Conservation (phyloP, 2,888 invertebrate genomes). For the Amphimallon solstitiale region DNA sequence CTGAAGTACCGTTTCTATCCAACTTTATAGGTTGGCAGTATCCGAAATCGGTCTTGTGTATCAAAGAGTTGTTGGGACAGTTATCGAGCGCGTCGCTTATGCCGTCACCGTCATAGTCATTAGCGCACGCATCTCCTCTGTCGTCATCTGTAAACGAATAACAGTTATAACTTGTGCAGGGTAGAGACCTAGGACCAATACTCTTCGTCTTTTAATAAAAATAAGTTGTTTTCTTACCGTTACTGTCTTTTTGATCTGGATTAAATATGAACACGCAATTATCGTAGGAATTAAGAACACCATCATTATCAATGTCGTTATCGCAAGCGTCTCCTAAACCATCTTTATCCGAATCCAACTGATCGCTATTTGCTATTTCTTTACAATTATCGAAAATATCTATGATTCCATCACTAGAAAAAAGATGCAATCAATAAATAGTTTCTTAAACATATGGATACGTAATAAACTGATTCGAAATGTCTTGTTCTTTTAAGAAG, state of each 20-base stretch:
- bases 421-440: too few relatives aligned
- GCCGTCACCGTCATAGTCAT: conserved; percentile 86
- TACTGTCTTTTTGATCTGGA: conserved; percentile 78
- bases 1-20: conserved; percentile 93
- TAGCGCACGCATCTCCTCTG: conserved; percentile 84
- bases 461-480: too few relatives aligned
- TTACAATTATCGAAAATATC: conserved; percentile 92
- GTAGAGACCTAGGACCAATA: too few relatives aligned
- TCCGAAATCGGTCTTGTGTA: conserved; percentile 95
- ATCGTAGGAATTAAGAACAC: conserved; percentile 77
- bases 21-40: conserved; percentile 90
- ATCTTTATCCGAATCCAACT: conserved; percentile 85
- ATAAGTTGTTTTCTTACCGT: conserved; percentile 75
- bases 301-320: conserved; percentile 89
- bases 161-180: too few relatives aligned
- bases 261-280: conserved; percentile 86
- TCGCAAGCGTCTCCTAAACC: too few relatives aligned
- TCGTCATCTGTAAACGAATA: conserved; percentile 76
- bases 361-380: conserved; percentile 85
- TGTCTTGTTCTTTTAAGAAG: too few relatives aligned
- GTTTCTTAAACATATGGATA: too few relatives aligned
- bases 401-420: conserved; percentile 79
- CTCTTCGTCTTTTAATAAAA: too few relatives aligned
- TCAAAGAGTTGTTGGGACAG: conserved; percentile 95
- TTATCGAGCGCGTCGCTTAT: conserved; percentile 84